Conservation (phyloP, 2,888 invertebrate species). For the Ctena decussata region DNA sequence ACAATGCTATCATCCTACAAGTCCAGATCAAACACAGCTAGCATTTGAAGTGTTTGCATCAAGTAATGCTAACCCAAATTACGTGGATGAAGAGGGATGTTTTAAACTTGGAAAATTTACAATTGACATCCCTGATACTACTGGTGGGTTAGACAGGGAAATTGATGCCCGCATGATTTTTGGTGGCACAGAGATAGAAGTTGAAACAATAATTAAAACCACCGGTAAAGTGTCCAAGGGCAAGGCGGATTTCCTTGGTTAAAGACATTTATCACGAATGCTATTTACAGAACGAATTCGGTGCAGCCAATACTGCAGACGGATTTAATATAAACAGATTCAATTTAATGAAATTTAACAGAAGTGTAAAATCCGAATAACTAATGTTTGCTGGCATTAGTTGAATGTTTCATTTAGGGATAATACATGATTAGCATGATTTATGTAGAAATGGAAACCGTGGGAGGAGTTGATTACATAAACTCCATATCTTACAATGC, state of each 20-base stretch:
- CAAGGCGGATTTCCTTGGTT: neutral
- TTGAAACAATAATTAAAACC: slow-evolving; percentile 40
- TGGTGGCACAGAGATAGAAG: slow-evolving; percentile 66
- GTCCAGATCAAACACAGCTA: slow-evolving; percentile 32
- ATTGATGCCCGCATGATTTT: slow-evolving; percentile 58
- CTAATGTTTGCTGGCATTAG: no score
- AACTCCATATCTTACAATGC: no score
- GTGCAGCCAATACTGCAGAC: no score
- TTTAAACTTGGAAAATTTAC: slow-evolving; percentile 47
- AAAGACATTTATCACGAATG: no score
- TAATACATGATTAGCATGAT: no score
- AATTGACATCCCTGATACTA: slow-evolving; percentile 57
- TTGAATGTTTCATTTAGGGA: no score
- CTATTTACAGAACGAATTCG: no score
- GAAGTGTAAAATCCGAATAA: no score
- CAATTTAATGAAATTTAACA: no score
- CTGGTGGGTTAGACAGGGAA: slow-evolving; percentile 33
- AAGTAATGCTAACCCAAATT: slow-evolving; percentile 31
- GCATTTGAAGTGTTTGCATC: slow-evolving; percentile 43
- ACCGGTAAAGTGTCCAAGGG: slow-evolving; percentile 29
- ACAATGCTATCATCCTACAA: slow-evolving; percentile 26
- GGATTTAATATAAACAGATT: no score
- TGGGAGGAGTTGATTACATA: no score
- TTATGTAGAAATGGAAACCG: no score
- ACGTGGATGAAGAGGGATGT: slow-evolving; percentile 46